Evolutionary conservation across 2,888 invertebrate species (phyloP).

Genomic region (Phaedon cochleariae): DNA sequence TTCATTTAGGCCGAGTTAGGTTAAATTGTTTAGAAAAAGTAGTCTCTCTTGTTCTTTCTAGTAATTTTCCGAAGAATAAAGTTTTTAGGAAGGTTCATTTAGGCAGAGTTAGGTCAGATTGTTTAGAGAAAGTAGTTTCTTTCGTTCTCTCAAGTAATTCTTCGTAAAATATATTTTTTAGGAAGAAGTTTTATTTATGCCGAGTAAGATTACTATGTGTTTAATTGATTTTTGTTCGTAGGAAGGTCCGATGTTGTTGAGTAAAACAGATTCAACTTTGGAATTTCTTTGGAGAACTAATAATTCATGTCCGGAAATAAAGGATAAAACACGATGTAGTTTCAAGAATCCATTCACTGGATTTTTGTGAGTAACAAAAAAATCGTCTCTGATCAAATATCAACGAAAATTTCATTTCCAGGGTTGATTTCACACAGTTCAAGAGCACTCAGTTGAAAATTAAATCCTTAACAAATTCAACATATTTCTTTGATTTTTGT

Average conservation of each 20-base stretch:
- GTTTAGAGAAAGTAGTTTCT: too few species aligned
- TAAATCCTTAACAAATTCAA: neutral
- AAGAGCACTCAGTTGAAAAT: neutral
- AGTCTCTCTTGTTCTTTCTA: too few species aligned
- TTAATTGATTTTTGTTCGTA: neutral
- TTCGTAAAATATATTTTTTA: too few species aligned
- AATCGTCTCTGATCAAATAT: neutral
- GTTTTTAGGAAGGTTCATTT: too few species aligned
- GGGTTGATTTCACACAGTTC: conserved; percentile 2
- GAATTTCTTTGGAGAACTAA: conserved; percentile 6
- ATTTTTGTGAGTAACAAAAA: neutral
- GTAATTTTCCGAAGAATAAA: too few species aligned
- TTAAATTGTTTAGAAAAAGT: too few species aligned
- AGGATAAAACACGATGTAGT: neutral
- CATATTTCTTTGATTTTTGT: conserved; percentile 2
- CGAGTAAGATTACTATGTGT: too few species aligned
- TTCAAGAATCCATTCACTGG: conserved; percentile 5
- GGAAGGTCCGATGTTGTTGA: conserved; percentile 1
- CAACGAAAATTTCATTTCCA: neutral
- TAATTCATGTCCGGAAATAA: neutral
- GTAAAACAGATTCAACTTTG: neutral
- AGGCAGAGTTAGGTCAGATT: too few species aligned
- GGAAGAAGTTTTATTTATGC: too few species aligned
- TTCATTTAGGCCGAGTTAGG: too few species aligned
- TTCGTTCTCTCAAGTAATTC: too few species aligned